Base-by-base conservation (phyloP, 2,113 vertebrate species). In the Pterocles burchelli region DNA sequence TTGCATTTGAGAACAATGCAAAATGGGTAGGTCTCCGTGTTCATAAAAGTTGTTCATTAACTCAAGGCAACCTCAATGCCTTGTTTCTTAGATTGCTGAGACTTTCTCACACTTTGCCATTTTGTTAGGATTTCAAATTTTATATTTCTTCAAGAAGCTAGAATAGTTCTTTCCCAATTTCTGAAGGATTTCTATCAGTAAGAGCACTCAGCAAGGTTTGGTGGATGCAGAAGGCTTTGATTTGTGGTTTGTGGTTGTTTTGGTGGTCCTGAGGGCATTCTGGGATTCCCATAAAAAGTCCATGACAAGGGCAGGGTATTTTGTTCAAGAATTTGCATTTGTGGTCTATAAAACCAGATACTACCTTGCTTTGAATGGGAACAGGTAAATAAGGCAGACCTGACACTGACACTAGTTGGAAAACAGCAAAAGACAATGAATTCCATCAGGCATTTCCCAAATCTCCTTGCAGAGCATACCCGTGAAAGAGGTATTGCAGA, bases 51-150 rank as follows among this genome's bases (percentile, higher is more conserved):
- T 36, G 29, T 68, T 86, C 34, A 51, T n/a, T 31, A 16, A 3
- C 58, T 81, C 46, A 5, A n/a, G 65, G 79, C 45, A 14, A 8
- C 54, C 48, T 57, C 1, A 0, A 0, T 29, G 72, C 26, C 10
- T 29, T 10, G 26, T 5, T 7, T 11, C 34, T 76, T 43, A 26
- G 46, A 3, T 62, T 45, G 65, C 18, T 22, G 9, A 31, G 34
- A 46, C 43, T 57, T 75, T 19, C 31, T 76, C 51, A 25, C 5
- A 3, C 31, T 61, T 59, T 6, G 14, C 26, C 8, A 1, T 52
- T 84, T 79, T 59, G 28, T 51, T 63, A 38, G 26, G 34, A 34
- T 84, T 68, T 70, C 0, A 0, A 36, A 45, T 85, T 77, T 77
- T 55, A 2, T 36, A 8, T 49, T 77, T 81, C 34, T 76, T 68